Evolutionary conservation across 2,113 vertebrate genomes (phyloP).

Genomic region (Actenoides hombroni): DNA sequence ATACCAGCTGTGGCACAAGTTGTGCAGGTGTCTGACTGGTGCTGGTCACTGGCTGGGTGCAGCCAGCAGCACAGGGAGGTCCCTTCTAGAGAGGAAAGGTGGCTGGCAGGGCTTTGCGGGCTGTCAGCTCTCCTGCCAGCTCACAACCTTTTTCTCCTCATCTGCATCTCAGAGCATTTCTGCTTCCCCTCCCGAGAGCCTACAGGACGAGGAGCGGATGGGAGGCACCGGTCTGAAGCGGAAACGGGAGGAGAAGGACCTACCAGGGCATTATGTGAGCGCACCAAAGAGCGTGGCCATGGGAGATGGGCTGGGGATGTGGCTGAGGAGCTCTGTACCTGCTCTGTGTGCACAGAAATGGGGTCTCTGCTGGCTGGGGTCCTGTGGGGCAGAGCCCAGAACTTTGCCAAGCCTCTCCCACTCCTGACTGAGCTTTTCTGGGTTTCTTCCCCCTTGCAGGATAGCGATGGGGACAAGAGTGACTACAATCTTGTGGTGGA

Average conservation of each 20-base stretch:
- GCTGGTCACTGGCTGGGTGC: background rate
- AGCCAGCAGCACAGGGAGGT: background rate
- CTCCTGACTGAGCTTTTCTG: background rate
- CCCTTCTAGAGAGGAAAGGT: background rate
- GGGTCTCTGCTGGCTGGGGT: background rate
- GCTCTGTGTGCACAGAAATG: background rate
- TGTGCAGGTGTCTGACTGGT: too few relatives aligned
- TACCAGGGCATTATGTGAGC: background rate
- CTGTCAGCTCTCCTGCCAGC: background rate
- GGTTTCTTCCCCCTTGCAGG: conserved; percentile 15
- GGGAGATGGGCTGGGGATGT: background rate
- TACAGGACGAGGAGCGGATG: conserved; percentile 10
- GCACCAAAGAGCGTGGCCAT: rapidly evolving
- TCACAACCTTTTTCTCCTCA: background rate
- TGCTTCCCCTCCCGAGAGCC: conserved; percentile 62
- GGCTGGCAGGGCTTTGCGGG: background rate
- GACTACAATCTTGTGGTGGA: conserved; percentile 78
- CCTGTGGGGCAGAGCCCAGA: background rate
- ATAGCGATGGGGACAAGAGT: conserved; percentile 74
- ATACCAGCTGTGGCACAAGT: too few relatives aligned
- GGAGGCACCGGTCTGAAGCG: background rate
- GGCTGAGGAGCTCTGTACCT: background rate
- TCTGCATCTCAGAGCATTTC: conserved; percentile 57
- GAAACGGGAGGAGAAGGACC: background rate
- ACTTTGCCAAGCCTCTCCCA: background rate